Percentiles rank a stretch among this genome's conserved stretches.
Evolutionary conservation across 23 tunicate genomes (phyloP).

Genomic region (Trididemnum nubilum): DNA sequence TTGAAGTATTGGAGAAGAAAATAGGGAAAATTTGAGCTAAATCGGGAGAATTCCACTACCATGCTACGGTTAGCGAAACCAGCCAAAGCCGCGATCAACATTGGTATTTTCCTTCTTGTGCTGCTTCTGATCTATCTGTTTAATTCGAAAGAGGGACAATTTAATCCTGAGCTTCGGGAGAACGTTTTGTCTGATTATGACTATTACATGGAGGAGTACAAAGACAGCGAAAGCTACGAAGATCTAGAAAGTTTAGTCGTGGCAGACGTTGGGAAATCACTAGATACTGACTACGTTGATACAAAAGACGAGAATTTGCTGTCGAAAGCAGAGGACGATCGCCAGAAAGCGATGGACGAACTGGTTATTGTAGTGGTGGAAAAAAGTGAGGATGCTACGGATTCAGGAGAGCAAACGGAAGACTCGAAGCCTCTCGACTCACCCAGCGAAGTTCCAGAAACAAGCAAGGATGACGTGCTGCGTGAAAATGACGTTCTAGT

Average conservation of each 20-base stretch:
- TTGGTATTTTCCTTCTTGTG: slow-evolving; percentile 37
- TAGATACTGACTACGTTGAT: not conserved
- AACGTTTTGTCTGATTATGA: slow-evolving; percentile 49
- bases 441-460: slow-evolving; percentile 61
- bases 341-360: slow-evolving; percentile 27
- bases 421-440: slow-evolving; percentile 54
- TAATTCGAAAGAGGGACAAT: slow-evolving; percentile 28
- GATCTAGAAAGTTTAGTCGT: slow-evolving; percentile 7
- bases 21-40: too few relatives aligned
- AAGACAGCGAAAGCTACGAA: slow-evolving; percentile 27
- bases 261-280: not conserved
- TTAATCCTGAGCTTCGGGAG: slow-evolving; percentile 30
- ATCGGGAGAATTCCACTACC: too few relatives aligned
- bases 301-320: not conserved
- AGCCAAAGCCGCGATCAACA: slow-evolving; percentile 24
- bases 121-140: slow-evolving; percentile 48
- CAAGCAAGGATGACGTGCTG: slow-evolving; percentile 63
- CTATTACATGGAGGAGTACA: slow-evolving; percentile 46
- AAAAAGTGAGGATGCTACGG: slow-evolving; percentile 11
- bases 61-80: slow-evolving; percentile 33
- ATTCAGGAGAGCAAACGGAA: not conserved
- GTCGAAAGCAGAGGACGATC: slow-evolving; percentile 34
- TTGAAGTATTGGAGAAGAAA: too few relatives aligned
- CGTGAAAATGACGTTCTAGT: slow-evolving; percentile 82
- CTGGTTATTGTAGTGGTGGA: slow-evolving; percentile 50